Conservation (phyloP, 2,113 vertebrate genomes). For the Bufo gargarizans region DNA sequence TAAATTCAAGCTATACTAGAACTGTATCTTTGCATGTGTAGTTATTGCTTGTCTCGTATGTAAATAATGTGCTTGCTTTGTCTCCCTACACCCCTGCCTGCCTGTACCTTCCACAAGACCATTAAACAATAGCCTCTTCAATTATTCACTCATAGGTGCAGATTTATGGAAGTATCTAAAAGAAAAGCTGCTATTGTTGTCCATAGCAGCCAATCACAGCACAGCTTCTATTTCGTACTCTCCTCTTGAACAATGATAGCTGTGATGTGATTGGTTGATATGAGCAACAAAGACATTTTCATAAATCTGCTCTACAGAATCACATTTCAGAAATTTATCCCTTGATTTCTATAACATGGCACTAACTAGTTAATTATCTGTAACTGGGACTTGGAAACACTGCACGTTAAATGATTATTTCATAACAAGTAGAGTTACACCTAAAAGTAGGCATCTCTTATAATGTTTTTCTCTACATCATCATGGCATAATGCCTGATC, state of each 20-base stretch:
- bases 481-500: neutral
- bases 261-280: too few species aligned
- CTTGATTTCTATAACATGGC: neutral
- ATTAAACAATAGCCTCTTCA: constrained; percentile 67
- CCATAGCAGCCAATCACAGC: too few species aligned
- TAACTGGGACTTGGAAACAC: neutral
- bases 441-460: neutral
- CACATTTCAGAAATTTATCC: neutral
- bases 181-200: too few species aligned
- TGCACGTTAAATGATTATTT: neutral
- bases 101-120: constrained; percentile 72
- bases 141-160: constrained; percentile 39
- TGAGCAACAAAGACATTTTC: too few species aligned
- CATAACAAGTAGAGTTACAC: neutral
- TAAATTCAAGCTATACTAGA: constrained; percentile 58
- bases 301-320: neutral
- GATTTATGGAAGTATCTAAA: too few species aligned
- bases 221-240: too few species aligned
- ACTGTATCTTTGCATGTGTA: constrained; percentile 67
- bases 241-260: too few species aligned
- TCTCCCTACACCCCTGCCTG: constrained; percentile 62
- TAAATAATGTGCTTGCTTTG: constrained; percentile 70
- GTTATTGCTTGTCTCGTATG: constrained; percentile 70
- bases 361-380: neutral
- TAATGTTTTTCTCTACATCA: neutral